A percentile compares a stretch with the other conserved stretches of the same genome.
Evolutionary conservation across 2,113 vertebrate genomes (phyloP).

Genomic region (Narcine bancroftii): DNA sequence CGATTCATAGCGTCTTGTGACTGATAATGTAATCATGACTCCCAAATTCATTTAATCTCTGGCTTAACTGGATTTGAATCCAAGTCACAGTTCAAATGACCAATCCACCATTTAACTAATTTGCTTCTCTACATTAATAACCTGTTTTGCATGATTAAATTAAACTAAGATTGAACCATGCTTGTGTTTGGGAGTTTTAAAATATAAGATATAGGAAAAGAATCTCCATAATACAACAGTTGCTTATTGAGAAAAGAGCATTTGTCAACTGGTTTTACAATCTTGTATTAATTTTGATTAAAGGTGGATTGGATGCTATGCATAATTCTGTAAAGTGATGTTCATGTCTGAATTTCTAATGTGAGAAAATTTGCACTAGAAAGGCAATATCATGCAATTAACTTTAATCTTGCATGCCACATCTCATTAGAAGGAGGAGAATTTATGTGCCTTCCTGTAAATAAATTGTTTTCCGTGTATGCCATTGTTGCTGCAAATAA

Average conservation of each 20-base stretch:
- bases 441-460: background rate
- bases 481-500: background rate
- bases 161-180: background rate
- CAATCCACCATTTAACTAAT: background rate
- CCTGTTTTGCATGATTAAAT: background rate
- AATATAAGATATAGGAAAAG: background rate
- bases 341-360: background rate
- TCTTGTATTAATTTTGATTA: background rate
- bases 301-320: background rate
- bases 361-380: background rate
- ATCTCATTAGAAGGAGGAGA: background rate
- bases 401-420: background rate
- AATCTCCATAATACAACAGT: background rate
- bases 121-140: background rate
- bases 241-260: no score
- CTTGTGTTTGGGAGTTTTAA: background rate
- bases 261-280: background rate
- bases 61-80: background rate
- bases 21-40: no score
- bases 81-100: background rate
- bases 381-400: background rate
- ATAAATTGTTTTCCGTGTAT: background rate
- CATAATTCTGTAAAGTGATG: background rate
- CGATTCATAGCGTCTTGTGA: background rate
- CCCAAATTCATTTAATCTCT: no score